These are phyloP conservation scores for Halocynthia aurantium DNA, from an alignment of 23 tunicate species.

Conservation along the genomic window DNA sequence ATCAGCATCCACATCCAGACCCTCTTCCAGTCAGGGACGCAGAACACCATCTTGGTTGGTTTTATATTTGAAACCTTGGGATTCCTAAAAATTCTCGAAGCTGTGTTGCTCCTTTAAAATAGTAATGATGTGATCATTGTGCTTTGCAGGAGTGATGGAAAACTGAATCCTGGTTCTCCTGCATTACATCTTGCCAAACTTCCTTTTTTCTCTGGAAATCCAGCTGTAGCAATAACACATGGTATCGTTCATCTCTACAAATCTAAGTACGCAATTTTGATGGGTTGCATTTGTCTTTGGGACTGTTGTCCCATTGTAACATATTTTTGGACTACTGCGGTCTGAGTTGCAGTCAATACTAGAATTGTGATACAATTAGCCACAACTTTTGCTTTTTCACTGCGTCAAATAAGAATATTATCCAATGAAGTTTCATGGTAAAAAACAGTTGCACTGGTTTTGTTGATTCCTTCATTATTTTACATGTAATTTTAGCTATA, in stretches of 20 bases:
- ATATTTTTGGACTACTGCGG: too few species aligned
- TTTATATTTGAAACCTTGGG: too few species aligned
- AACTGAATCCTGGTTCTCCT: not conserved
- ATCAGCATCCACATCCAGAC: not conserved
- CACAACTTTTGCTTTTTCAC: not conserved
- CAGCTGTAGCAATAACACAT: slow-evolving; percentile 73
- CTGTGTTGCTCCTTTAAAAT: not conserved
- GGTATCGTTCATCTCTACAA: slow-evolving; percentile 92
- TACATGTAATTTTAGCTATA: slow-evolving; percentile 28
- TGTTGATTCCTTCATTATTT: not conserved
- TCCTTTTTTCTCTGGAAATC: slow-evolving; percentile 84
- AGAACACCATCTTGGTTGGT: not conserved
- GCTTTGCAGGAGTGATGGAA: not conserved
- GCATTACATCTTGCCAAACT: slow-evolving; percentile 7
- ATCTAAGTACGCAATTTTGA: slow-evolving; percentile 44
- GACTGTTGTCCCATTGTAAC: too few species aligned
- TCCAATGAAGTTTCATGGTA: not conserved
- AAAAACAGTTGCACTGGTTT: not conserved
- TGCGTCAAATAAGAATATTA: not conserved
- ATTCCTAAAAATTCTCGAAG: not conserved
- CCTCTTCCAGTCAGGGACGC: not conserved
- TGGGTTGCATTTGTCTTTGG: not conserved
- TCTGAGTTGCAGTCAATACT: too few species aligned
- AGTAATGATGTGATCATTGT: not conserved
- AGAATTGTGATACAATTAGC: too few species aligned